These are phyloP conservation scores for Stomatorhinus ivindoensis DNA, from an alignment of 2,113 vertebrate species.

Conservation along the genomic window DNA sequence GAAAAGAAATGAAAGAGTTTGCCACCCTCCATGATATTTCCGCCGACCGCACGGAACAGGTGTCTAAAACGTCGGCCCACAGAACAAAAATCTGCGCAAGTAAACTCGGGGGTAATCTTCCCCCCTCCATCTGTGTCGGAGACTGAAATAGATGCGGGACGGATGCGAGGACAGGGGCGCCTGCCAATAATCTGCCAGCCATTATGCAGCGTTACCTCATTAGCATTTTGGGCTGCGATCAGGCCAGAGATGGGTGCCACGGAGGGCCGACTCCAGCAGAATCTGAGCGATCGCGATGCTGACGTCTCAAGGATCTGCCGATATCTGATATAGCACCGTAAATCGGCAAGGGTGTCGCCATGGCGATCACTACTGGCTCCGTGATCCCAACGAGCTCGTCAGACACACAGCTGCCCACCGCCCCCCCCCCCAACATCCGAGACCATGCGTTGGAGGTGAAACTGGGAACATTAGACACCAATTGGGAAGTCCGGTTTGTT, in stretches of 20 bases:
- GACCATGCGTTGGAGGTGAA: background rate
- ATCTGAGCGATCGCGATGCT: constrained; percentile 14
- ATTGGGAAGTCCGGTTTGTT: background rate
- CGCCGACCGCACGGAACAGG: background rate
- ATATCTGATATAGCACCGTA: background rate
- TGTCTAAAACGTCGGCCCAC: background rate
- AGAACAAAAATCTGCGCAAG: background rate
- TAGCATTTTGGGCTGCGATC: constrained; percentile 40
- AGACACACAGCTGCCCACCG: background rate
- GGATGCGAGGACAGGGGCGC: constrained; percentile 45
- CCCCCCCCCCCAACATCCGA: background rate
- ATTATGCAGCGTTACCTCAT: constrained; percentile 44
- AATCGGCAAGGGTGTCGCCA: background rate
- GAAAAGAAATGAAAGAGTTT: background rate
- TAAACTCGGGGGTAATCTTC: background rate
- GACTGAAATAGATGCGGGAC: constrained; percentile 11
- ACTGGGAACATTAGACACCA: background rate
- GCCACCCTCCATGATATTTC: background rate
- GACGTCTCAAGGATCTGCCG: constrained; percentile 24
- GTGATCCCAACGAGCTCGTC: background rate
- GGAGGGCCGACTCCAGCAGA: constrained; percentile 34
- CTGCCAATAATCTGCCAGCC: constrained; percentile 48
- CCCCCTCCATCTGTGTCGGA: background rate
- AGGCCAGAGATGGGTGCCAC: constrained; percentile 31
- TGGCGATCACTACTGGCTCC: background rate